A percentile compares a stretch with the other conserved stretches of the same genome.
phyloP scores from a whole-genome alignment of 2,797 vertebrate species.

The Bucorvus abyssinicus region DNA sequence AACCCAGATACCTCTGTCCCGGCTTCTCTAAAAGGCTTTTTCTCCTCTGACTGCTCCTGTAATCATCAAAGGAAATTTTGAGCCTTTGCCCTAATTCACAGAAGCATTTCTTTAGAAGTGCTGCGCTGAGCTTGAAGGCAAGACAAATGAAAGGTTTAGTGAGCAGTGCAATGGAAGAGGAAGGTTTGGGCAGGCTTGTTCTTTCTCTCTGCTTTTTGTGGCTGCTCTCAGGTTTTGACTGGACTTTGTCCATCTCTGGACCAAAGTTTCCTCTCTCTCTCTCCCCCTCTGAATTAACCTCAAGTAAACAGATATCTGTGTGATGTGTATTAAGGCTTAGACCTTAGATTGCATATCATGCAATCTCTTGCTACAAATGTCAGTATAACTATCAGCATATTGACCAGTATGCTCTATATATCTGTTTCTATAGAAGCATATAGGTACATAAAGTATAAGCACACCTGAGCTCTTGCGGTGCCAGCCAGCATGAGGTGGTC shows the following conservation, averaged over 20 bases:
- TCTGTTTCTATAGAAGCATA: too few species aligned
- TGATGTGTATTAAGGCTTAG: neutral
- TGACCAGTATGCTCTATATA: neutral
- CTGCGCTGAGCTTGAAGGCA: neutral
- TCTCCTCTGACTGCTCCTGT: slow-evolving; percentile 23
- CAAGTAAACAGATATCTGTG: neutral
- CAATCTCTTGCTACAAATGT: fast-evolving
- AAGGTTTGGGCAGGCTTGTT: neutral
- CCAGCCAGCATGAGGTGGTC: fast-evolving
- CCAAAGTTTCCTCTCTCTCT: neutral
- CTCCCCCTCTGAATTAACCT: neutral
- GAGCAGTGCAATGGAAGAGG: neutral
- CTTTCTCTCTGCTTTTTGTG: slow-evolving; percentile 6
- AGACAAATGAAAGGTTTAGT: neutral
- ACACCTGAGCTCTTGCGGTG: neutral
- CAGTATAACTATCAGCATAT: neutral
- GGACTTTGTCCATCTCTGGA: neutral
- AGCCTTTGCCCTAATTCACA: neutral
- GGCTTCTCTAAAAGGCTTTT: neutral
- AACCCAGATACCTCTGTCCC: neutral
- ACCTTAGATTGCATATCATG: neutral
- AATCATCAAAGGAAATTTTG: neutral
- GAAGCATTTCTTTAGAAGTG: neutral
- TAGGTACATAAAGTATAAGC: neutral
- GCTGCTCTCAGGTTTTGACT: neutral